Evolutionary conservation across 2,888 invertebrate species (phyloP).

Genomic region (Cotesia congregata): DNA sequence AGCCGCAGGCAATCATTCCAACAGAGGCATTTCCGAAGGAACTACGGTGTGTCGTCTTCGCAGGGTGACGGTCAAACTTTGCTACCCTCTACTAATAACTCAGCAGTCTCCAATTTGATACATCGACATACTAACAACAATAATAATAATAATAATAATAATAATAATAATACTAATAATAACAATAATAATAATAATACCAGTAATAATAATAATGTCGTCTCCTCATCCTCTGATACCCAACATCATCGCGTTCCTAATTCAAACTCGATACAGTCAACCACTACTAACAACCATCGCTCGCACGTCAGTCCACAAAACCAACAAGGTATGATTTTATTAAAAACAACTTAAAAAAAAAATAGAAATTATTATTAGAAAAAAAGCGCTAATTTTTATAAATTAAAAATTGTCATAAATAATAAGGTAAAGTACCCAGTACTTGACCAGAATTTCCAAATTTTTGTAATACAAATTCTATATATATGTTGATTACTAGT

Average conservation of each 20-base stretch:
- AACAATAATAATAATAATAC: background rate
- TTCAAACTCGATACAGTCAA: slow-evolving; percentile 52
- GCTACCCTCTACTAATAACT: slow-evolving; percentile 60
- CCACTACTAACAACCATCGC: slow-evolving; percentile 59
- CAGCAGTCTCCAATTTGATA: slow-evolving; percentile 56
- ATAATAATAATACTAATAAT: background rate
- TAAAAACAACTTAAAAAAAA: slow-evolving; percentile 41
- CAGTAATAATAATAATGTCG: slow-evolving; percentile 44
- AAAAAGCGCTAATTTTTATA: background rate
- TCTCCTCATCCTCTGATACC: slow-evolving; percentile 64
- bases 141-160: background rate
- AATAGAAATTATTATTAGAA: slow-evolving; percentile 17
- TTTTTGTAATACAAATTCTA: no score
- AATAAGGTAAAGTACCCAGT: no score
- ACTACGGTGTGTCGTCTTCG: slow-evolving; percentile 64
- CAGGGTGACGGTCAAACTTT: slow-evolving; percentile 67
- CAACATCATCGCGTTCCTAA: slow-evolving; percentile 55
- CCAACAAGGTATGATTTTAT: slow-evolving; percentile 62
- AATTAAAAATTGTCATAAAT: no score
- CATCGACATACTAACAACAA: slow-evolving; percentile 57
- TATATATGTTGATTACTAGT: no score
- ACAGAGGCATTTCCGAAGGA: slow-evolving; percentile 64
- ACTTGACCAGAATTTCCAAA: no score
- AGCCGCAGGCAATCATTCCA: slow-evolving; percentile 62
- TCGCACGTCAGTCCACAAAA: slow-evolving; percentile 59